Base-by-base conservation (phyloP, 2,888 invertebrate species). In the Frankliniella fusca region DNA sequence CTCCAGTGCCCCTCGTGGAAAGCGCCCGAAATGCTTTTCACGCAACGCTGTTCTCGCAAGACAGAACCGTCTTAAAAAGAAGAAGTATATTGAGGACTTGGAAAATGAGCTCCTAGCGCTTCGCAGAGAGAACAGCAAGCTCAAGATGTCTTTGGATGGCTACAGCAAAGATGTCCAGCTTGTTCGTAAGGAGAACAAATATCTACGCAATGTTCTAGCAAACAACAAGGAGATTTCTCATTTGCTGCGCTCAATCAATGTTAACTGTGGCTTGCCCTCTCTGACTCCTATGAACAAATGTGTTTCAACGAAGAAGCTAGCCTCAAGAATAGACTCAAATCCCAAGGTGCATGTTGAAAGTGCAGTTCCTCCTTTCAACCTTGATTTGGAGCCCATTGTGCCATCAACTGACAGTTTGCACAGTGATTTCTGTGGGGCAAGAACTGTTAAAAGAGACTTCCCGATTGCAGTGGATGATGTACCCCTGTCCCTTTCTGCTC, bases 1-100 rank as follows among this genome's bases (percentile, higher is more conserved):
- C 1, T 23, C 70, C 12, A 27, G 9, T 8, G 23, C 65, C 0
- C 5, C 70, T 12, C 27, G 27, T 11, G 70, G 70, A 0, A 87
- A 88, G 79, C 87, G 87, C 54, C 88, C 88, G 8, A 87, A 87
- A 85, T 89, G 89, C 84, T 87, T 88, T 23, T 89, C 90, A 15
- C 88, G 90, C 84, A 93, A 92, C 86, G 93, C 92, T 0, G 85
- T 92, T 54, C 89, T 92, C 87, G 93, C 93, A 1, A 88, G 92
- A 5, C 91, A 91, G 85, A 93, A 92, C 86, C 89, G 93, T 1
- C 88, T 90, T 3, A 90, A 89, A 80, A 93, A 93, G 85, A 93
- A 93, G 86, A 89, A 90, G 54, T 90, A 92, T 85, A 85, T 92
- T 28, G 89, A 91, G 83, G 89, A 88, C 23, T 87, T 92, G 23